These are phyloP conservation scores for Aethes cnicana DNA, from an alignment of 2,888 invertebrate genomes.

Conservation along the genomic window DNA sequence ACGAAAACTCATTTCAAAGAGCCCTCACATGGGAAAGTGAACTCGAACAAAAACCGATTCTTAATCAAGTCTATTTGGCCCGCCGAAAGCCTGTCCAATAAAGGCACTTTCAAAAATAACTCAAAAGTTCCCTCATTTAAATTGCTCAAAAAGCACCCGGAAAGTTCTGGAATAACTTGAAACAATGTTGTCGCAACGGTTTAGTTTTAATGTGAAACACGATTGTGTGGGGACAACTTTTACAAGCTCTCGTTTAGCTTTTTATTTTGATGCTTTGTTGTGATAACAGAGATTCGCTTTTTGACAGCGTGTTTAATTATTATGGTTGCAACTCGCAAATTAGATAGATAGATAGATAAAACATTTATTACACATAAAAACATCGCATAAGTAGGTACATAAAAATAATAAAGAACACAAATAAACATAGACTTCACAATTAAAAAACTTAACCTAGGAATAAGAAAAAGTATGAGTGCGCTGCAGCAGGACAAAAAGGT, in stretches of 20 bases:
- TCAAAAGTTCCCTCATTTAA: conserved; percentile 25
- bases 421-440: too few relatives aligned
- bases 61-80: conserved; percentile 8
- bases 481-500: too few relatives aligned
- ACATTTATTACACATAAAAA: too few relatives aligned
- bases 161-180: conserved; percentile 26
- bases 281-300: too few relatives aligned
- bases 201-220: conserved; percentile 13
- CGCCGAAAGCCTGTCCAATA: conserved; percentile 18
- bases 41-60: not conserved
- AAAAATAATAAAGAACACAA: too few relatives aligned
- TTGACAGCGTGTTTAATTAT: too few relatives aligned
- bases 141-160: conserved; percentile 22
- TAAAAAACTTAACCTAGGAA: too few relatives aligned
- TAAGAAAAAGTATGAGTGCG: too few relatives aligned
- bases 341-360: too few relatives aligned
- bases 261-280: too few relatives aligned
- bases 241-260: not conserved
- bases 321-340: too few relatives aligned
- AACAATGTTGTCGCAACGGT: conserved; percentile 9
- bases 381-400: too few relatives aligned
- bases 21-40: not conserved
- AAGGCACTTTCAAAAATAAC: conserved; percentile 22
- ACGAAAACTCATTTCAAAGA: not conserved
- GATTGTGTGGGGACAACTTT: conserved; percentile 1